These are phyloP conservation scores for Lasioglossum lativentre DNA, from an alignment of 2,888 invertebrate genomes.

Conservation along the genomic window DNA sequence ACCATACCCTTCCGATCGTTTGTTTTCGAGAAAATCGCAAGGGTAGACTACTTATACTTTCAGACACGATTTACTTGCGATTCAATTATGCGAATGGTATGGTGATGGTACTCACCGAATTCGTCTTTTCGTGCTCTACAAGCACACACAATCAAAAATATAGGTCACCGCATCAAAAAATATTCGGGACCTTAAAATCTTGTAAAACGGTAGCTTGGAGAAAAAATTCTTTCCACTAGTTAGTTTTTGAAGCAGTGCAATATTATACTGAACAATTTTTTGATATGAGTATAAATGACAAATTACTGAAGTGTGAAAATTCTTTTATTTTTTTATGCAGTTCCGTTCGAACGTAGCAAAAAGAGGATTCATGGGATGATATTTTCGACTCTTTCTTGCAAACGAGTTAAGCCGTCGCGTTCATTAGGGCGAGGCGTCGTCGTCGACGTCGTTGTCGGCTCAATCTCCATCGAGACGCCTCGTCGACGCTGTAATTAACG, in stretches of 20 bases:
- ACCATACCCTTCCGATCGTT: not conserved
- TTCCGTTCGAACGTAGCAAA: not conserved
- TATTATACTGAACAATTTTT: no score
- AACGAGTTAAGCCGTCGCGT: not conserved
- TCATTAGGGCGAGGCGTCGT: constrained; percentile 10
- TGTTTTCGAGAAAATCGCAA: not conserved
- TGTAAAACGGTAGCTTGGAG: not conserved
- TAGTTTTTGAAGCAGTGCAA: no score
- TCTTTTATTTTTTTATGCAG: not conserved
- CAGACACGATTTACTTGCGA: not conserved
- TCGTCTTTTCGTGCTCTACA: not conserved
- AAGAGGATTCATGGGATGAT: not conserved
- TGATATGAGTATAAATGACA: no score
- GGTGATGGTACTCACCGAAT: not conserved
- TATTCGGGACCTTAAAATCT: not conserved
- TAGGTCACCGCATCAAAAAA: not conserved
- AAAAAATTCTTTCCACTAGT: no score
- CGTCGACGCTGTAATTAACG: constrained; percentile 46
- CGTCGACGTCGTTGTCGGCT: not conserved
- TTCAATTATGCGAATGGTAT: not conserved
- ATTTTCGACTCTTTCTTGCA: not conserved
- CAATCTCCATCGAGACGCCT: constrained; percentile 18
- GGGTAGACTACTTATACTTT: not conserved
- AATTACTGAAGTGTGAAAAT: no score
- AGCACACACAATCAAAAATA: not conserved